Evolutionary conservation across 2,888 invertebrate species (phyloP), one percentile per base, ranked within the genome.

Genomic region (Syrista parreyssii): DNA sequence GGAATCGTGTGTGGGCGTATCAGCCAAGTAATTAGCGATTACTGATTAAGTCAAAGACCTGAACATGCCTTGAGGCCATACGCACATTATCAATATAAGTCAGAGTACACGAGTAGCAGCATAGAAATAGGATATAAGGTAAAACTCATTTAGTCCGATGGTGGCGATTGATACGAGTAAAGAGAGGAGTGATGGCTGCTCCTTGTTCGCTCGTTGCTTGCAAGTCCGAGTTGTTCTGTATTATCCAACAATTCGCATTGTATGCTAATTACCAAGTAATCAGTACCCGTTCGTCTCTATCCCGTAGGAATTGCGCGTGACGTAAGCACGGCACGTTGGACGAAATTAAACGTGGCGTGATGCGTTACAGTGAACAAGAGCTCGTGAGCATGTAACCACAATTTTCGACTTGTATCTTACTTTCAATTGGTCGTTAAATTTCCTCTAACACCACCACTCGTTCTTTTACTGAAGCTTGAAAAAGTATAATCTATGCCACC

Each of bases 31-130:
- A 91, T 91, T 91, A 91, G 91, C 90, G 91, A 91, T 91, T 89
- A 89, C 91, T 91, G 91, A 91, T 91, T 91, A 91, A 91, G 91
- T 90, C 91, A 89, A 91, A 89, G 88, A 89, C 83, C 88, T 81
- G 87, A 88, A 88, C 86, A 83, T 85, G 33, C 71, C 71, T 31
- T 11, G 33, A 32, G 71, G 71, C 31, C 32, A 71, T 31, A 71
- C 32, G 15, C 12, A 33, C 31, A 30, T 23, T 55, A 55, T 23
- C 55, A 23, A 55, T 23, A 55, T 55, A 55, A 55, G 9, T 55
- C 55, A 55, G 55, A 23, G 55, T 55, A 55, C 55, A 23, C 55
- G 23, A 55, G 55, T 55, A 55, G 55, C 23, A 55, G 23, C 55
- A 55, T 9, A 55, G 55, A 55, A 55, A 55, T 55, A 55, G 55